Base-by-base conservation (phyloP, 92 coral and sea anemone species). In the Porites rus region DNA sequence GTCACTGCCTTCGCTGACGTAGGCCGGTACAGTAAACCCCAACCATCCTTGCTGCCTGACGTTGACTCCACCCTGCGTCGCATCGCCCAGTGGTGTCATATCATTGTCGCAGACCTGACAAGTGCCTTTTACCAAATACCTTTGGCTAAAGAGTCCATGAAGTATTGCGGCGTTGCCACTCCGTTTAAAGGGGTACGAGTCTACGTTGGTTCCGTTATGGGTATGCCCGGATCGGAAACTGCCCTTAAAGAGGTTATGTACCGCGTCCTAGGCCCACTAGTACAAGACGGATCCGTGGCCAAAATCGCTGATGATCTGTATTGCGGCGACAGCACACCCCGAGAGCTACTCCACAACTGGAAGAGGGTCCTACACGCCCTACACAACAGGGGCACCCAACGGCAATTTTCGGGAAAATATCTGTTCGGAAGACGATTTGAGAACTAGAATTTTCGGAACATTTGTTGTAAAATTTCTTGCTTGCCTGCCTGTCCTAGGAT, bases 321-420 rank as follows among this genome's bases (percentile, higher is more conserved):
- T 69, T 92, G 95, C 77, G 90, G 93, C 43, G 87, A 91, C 52
- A 90, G 89, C 79, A 92, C 91, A 70, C 86, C 61, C 18, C 76
- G 69, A 46, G 83, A 74, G 28, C 84, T 82, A n/a, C 62, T 88
- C 63, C 31, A 74, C 54, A 90, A 86, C 81, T 90, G 90, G 90
- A 80, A 75, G 60, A 69, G 8, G 69, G 78, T 90, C 62, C 25
- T 24, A 24, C 25, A 0, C 0, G 25, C 25, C 25, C 25, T 24
- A 24, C 25, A 24, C 25, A 24, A 24, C 25, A 24, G 25, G 25
- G 25, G 25, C 25, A 1, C 25, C 25, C 25, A 24, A 24, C 25
- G 25, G 25, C 25, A 24, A 24, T 24, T 24, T 24, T 24, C 25
- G 25, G 25, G 25, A 24, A 24, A 24, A 24, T 24, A 24, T 24